phyloP scores from a whole-genome alignment of 2,797 vertebrate genomes.

The Cuniculus paca region DNA sequence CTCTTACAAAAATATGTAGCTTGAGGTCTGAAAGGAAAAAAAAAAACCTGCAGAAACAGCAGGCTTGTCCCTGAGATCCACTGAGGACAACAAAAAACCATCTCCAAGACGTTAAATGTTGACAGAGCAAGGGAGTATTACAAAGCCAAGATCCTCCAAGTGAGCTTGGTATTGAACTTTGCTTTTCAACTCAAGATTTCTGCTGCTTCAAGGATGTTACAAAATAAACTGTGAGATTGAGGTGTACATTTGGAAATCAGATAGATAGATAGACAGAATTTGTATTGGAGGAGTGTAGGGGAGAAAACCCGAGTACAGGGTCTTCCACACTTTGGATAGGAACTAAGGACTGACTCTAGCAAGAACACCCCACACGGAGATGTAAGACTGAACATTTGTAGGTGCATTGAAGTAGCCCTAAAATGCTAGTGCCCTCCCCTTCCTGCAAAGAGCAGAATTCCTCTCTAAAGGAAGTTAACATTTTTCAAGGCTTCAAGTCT shows the following conservation, averaged over 20 bases:
- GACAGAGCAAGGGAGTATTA: background rate
- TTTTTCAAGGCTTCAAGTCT: background rate
- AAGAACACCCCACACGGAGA: background rate
- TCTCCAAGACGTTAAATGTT: background rate
- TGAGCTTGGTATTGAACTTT: background rate
- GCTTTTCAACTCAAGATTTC: background rate
- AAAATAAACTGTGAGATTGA: background rate
- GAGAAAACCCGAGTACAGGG: background rate
- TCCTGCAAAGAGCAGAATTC: background rate
- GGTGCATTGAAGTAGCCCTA: background rate
- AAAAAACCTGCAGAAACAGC: background rate
- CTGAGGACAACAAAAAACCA: background rate
- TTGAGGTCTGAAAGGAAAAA: background rate
- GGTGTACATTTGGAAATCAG: background rate
- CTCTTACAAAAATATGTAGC: background rate
- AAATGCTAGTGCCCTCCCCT: background rate
- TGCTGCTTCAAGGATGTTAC: background rate
- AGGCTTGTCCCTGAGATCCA: background rate
- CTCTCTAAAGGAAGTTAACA: background rate
- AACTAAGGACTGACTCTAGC: background rate
- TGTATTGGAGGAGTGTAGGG: background rate
- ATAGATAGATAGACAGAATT: background rate
- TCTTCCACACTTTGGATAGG: background rate
- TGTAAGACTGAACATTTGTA: background rate
- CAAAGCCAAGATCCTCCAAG: background rate